phyloP scores from a whole-genome alignment of 2,797 vertebrate species.

The Decapterus maruadsi region DNA sequence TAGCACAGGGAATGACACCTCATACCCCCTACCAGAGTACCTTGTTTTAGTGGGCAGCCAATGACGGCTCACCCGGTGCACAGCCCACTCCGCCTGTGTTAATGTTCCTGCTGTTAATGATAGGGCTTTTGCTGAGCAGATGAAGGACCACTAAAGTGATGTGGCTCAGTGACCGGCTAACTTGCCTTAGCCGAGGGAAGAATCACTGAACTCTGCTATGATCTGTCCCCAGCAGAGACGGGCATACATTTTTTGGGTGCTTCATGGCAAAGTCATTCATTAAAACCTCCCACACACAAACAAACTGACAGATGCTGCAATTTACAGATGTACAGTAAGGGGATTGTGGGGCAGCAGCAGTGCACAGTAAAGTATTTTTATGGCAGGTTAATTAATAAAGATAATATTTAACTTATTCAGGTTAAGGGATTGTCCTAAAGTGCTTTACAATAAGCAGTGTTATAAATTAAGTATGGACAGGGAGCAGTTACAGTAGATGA shows the following conservation, averaged over 20 bases:
- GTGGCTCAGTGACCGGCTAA: constrained; percentile 29
- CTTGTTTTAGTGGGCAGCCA: constrained; percentile 17
- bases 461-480: too few species aligned
- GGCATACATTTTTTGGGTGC: background rate
- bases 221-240: background rate
- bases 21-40: background rate
- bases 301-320: too few species aligned
- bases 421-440: too few species aligned
- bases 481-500: too few species aligned
- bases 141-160: constrained; percentile 20
- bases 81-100: constrained; percentile 19
- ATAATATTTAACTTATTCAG: too few species aligned
- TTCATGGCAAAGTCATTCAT: too few species aligned
- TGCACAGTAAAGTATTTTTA: too few species aligned
- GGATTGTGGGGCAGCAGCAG: too few species aligned
- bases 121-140: constrained; percentile 35
- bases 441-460: too few species aligned
- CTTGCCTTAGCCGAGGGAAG: constrained; percentile 22
- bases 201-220: constrained; percentile 19
- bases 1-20: constrained; percentile 37
- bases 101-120: constrained; percentile 41
- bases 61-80: constrained; percentile 15
- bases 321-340: too few species aligned
- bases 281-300: background rate
- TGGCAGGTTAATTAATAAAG: too few species aligned